Conservation (phyloP, 2,113 vertebrate genomes). For the Ancistrus triradiatus region DNA sequence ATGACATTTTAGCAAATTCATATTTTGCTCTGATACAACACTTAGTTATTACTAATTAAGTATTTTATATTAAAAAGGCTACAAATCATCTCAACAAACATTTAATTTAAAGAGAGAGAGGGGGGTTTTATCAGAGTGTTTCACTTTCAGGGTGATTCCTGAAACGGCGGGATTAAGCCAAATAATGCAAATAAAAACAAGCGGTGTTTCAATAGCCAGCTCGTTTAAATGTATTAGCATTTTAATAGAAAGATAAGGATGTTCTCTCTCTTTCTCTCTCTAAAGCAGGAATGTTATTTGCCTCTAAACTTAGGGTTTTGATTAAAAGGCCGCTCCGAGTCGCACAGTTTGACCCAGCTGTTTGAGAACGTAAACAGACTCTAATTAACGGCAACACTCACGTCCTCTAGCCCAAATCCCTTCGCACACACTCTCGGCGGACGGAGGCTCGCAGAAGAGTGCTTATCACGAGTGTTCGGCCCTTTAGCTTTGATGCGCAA, state of each 20-base stretch:
- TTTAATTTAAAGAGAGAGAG: no score
- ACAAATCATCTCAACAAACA: no score
- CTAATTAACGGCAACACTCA: constrained; percentile 20
- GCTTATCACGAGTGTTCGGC: background rate
- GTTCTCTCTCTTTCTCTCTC: constrained; percentile 6
- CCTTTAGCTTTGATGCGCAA: background rate
- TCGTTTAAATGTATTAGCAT: constrained; percentile 53
- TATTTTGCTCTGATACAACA: no score
- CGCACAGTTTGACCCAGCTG: constrained; percentile 15
- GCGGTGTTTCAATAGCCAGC: constrained; percentile 39
- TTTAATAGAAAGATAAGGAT: constrained; percentile 51
- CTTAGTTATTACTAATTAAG: no score
- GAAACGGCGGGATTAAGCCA: constrained; percentile 27
- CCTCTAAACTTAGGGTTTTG: constrained; percentile 25
- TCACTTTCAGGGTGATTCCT: constrained; percentile 14
- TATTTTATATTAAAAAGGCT: no score
- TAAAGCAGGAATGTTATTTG: background rate
- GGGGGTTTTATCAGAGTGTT: no score
- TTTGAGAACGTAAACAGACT: constrained; percentile 33
- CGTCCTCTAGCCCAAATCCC: background rate
- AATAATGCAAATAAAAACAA: constrained; percentile 42
- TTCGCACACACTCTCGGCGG: background rate
- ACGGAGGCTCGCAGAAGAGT: constrained; percentile 9
- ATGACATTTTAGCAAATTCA: no score
- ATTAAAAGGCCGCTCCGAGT: constrained; percentile 20